Percentiles rank a stretch among this genome's conserved stretches.
phyloP scores from a whole-genome alignment of 2,113 vertebrate genomes.

The Leptobrachium ailaonicum region DNA sequence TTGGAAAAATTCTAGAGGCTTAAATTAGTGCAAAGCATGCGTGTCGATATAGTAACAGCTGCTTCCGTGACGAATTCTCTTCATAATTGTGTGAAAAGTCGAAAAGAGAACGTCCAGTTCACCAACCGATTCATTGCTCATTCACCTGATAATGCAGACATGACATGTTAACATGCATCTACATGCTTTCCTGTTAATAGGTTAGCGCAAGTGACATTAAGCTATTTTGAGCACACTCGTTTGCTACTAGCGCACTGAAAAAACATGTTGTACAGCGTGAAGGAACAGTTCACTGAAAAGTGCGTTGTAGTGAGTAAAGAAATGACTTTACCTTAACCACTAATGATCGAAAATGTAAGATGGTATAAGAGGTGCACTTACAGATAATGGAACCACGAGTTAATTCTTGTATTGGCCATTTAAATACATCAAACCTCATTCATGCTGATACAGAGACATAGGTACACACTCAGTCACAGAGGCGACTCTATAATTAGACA shows the following conservation, averaged over 20 bases:
- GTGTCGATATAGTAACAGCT: not conserved
- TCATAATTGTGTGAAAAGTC: not conserved
- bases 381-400: too few species aligned
- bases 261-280: not conserved
- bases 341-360: too few species aligned
- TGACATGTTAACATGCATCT: not conserved
- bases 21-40: constrained; percentile 14
- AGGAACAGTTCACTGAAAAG: too few species aligned
- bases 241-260: not conserved
- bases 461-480: too few species aligned
- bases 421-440: too few species aligned
- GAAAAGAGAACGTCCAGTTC: constrained; percentile 2
- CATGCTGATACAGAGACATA: too few species aligned
- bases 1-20: constrained; percentile 20
- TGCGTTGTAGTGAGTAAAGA: too few species aligned
- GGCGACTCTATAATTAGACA: too few species aligned
- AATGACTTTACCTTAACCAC: too few species aligned
- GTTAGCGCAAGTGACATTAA: not conserved
- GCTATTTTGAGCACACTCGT: not conserved
- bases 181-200: constrained; percentile 20
- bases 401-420: too few species aligned
- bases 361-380: too few species aligned
- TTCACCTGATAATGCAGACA: not conserved
- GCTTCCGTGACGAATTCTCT: not conserved
- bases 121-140: too few species aligned